Conservation (phyloP, 2,797 vertebrate genomes). For the Galaxias olidus region DNA sequence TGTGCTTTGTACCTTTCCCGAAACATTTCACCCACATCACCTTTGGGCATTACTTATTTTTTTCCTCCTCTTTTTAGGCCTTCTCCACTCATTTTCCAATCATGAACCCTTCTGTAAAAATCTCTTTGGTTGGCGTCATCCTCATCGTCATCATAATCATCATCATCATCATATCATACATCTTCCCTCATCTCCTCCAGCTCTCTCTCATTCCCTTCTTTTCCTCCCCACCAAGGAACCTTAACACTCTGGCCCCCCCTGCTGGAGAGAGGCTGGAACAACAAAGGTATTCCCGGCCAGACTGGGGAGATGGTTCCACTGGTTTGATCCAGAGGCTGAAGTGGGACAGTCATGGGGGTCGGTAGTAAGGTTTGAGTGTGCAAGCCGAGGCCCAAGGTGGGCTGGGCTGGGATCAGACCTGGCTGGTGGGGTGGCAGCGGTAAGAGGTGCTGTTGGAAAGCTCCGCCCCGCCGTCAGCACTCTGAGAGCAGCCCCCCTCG, state of each 20-base stretch:
- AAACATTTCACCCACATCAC: slow-evolving; percentile 55
- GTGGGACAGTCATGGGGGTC: slow-evolving; percentile 67
- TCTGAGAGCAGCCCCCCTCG: slow-evolving; percentile 75
- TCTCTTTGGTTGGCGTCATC: slow-evolving; percentile 51
- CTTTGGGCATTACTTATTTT: slow-evolving; percentile 30
- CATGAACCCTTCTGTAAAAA: slow-evolving; percentile 53
- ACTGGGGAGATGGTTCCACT: slow-evolving; percentile 60
- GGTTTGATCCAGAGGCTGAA: slow-evolving; percentile 71
- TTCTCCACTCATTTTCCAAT: slow-evolving; percentile 30
- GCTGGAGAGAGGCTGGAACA: slow-evolving; percentile 73
- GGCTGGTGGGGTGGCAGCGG: slow-evolving; percentile 75
- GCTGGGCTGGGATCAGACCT: slow-evolving; percentile 69
- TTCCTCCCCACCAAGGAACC: slow-evolving; percentile 65
- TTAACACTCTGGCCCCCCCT: slow-evolving; percentile 70
- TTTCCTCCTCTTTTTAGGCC: slow-evolving; percentile 32
- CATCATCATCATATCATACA: slow-evolving; percentile 33
- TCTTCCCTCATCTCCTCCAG: slow-evolving; percentile 30
- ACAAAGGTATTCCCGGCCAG: slow-evolving; percentile 73
- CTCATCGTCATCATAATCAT: slow-evolving; percentile 7
- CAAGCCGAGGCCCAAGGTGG: slow-evolving; percentile 31
- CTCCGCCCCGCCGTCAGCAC: slow-evolving; percentile 52
- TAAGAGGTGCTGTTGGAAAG: slow-evolving; percentile 70
- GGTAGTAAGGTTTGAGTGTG: slow-evolving; percentile 45
- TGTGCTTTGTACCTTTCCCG: slow-evolving; percentile 59
- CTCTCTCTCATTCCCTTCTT: slow-evolving; percentile 20